These are phyloP conservation scores for Arizona elegans DNA, from an alignment of 2,113 vertebrate species.

Conservation along the genomic window DNA sequence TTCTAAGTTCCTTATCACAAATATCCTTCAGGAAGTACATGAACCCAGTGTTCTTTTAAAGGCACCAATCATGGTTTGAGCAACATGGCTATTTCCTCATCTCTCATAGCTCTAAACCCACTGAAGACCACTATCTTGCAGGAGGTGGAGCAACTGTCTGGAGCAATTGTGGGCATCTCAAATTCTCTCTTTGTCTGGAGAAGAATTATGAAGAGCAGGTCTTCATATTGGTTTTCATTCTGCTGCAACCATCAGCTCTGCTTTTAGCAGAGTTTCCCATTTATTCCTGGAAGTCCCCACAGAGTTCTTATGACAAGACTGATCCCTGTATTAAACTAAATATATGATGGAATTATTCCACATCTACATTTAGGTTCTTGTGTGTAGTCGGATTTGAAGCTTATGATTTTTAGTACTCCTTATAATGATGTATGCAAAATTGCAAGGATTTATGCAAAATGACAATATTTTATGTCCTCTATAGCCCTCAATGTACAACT, in stretches of 20 bases:
- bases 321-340: not conserved
- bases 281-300: not conserved
- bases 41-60: not conserved
- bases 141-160: not conserved
- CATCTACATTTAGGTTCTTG: not conserved
- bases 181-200: not conserved
- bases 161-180: not conserved
- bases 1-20: not conserved
- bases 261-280: not conserved
- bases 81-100: not conserved
- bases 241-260: not conserved
- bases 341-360: not conserved
- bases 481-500: not conserved
- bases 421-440: not conserved
- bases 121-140: not conserved
- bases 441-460: not conserved
- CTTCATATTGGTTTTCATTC: not conserved
- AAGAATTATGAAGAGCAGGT: not conserved
- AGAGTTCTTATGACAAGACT: fast-evolving
- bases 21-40: not conserved
- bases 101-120: not conserved
- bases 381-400: not conserved
- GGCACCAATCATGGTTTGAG: not conserved
- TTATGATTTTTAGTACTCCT: not conserved
- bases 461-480: not conserved